phyloP scores from a whole-genome alignment of 2,113 vertebrate genomes.

The Abramis brama region DNA sequence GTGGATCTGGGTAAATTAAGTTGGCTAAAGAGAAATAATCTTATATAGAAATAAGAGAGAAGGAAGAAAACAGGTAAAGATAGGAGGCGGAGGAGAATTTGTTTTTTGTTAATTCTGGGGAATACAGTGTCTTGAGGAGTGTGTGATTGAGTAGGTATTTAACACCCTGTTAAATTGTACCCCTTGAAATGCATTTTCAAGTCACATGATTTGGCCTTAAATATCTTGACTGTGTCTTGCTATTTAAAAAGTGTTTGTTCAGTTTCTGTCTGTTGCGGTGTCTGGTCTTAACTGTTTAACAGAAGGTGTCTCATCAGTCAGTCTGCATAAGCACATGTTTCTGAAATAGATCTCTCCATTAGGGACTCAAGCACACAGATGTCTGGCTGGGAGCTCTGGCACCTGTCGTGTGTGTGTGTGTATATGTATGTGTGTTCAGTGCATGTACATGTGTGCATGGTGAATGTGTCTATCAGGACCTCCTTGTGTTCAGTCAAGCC shows the following conservation, averaged over 20 bases:
- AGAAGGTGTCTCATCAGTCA: conserved; percentile 60
- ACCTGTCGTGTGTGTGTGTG: conserved; percentile 30
- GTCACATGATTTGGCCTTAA: background rate
- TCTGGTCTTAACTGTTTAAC: conserved; percentile 48
- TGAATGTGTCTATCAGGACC: conserved; percentile 41
- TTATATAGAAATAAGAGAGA: background rate
- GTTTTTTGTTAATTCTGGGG: conserved; percentile 1
- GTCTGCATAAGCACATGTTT: conserved; percentile 60
- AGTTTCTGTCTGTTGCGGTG: conserved; percentile 25
- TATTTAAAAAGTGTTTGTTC: conserved; percentile 31
- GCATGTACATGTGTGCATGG: conserved; percentile 4
- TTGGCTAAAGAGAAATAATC: conserved; percentile 5
- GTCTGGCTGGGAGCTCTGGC: conserved; percentile 49
- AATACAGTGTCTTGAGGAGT: background rate
- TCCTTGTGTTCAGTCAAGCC: conserved; percentile 23
- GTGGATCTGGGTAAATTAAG: background rate
- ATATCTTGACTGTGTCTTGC: conserved; percentile 8
- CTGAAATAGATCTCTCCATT: conserved; percentile 52
- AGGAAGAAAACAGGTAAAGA: background rate
- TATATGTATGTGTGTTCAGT: background rate
- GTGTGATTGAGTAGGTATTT: conserved; percentile 16
- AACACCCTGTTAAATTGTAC: background rate
- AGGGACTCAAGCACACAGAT: conserved; percentile 53
- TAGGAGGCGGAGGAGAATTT: background rate
- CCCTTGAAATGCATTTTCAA: conserved; percentile 15